Base-by-base conservation (phyloP, 2,113 vertebrate genomes). In the Daphoenositta chrysoptera region DNA sequence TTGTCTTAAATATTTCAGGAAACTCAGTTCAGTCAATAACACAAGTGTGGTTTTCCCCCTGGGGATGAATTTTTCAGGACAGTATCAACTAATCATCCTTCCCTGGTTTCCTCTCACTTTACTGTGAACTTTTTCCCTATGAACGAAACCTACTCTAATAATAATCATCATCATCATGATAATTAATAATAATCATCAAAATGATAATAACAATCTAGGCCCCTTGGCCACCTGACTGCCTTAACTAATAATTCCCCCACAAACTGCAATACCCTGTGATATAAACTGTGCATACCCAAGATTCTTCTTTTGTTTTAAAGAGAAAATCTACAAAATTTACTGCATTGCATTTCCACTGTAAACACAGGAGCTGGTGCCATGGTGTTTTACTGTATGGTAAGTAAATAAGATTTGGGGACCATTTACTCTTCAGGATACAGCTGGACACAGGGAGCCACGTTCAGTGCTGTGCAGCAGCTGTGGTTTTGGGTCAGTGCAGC, bases 331-430 rank as follows among this genome's bases (percentile, higher is more conserved):
- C 96, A 83, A 95, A 97, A 90, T 92, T 78, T 91, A 94, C 93
- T 97, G 98, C 97, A 98, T 98, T 98, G 97, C 98, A 98, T 98
- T 98, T 98, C 97, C 95, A 96, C 97, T 97, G 95, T 97, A 97
- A 97, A 96, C 97, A 97, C 96, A 87, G 96, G 93, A 97, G 75
- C 94, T 93, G 97, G 97, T 97, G 96, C 92, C 96, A 70, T 92
- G 89, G 83, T 96, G 96, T 95, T 96, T 93, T 96, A 96, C 94
- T 96, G 83, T 90, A 61, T 78, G 98, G 98, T 98, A 96, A 98
- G 98, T 98, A 91, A 91, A 37, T 11, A 22, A 93, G 65, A 51
- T 56, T 63, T 76, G 92, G n/a, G 58, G 83, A 37, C 37, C 33
- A 13, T 58, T 84, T 79, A 13, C 37, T 33, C 23, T 44, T 79